Evolutionary conservation across 2,888 invertebrate genomes (phyloP).

Genomic region (Sarcophaga carnaria): DNA sequence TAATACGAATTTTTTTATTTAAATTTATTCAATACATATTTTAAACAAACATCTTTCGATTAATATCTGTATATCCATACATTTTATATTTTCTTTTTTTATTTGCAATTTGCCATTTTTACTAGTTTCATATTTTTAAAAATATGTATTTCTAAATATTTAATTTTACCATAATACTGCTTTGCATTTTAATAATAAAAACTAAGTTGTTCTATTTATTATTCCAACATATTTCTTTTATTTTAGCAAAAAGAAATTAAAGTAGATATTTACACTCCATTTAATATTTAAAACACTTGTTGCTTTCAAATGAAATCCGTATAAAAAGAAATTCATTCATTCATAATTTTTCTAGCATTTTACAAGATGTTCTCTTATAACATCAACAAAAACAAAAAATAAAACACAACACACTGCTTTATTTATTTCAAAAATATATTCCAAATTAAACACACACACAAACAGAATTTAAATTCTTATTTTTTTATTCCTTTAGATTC

Average conservation of each 20-base stretch:
- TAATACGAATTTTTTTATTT: too few species aligned
- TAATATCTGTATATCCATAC: too few species aligned
- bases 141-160: conserved; percentile 20
- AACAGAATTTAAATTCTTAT: not conserved
- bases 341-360: conserved; percentile 31
- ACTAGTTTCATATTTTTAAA: conserved; percentile 1
- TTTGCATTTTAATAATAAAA: not conserved
- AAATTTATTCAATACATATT: too few species aligned
- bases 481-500: not conserved
- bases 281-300: conserved; percentile 40
- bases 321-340: not conserved
- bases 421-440: not conserved
- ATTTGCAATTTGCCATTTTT: too few species aligned
- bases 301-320: not conserved
- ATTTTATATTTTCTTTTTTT: too few species aligned
- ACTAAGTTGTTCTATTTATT: not conserved
- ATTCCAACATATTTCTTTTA: not conserved
- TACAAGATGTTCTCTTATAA: not conserved
- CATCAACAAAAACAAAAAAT: too few species aligned
- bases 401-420: not conserved
- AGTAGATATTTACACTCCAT: conserved; percentile 46
- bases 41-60: too few species aligned
- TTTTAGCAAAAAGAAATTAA: not conserved
- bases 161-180: not conserved
- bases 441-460: not conserved